Evolutionary conservation across 2,797 vertebrate genomes (phyloP).

Genomic region (Squalus acanthias): DNA sequence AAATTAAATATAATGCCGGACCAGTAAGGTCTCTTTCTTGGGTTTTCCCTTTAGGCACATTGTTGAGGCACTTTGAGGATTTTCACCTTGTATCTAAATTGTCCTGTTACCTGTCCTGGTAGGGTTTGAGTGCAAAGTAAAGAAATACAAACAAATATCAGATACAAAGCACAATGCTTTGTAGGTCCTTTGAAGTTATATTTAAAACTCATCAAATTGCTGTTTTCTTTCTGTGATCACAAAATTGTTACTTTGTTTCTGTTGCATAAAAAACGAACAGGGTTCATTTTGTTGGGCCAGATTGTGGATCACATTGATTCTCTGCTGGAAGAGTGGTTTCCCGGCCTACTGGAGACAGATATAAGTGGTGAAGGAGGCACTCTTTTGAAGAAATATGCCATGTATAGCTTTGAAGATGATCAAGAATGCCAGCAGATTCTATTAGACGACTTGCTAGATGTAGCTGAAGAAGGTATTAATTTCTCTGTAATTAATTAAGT

Average conservation of each 20-base stretch:
- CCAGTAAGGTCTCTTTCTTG: background rate
- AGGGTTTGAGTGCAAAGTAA: background rate
- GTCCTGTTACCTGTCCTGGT: too few species aligned
- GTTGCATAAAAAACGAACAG: constrained; percentile 51
- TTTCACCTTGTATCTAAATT: background rate
- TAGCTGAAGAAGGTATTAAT: constrained; percentile 70
- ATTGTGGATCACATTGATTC: constrained; percentile 95
- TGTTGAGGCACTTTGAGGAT: background rate
- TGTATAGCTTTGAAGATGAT: constrained; percentile 83
- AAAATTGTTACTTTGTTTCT: background rate
- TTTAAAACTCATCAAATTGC: background rate
- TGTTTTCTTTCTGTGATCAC: background rate
- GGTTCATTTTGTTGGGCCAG: constrained; percentile 83
- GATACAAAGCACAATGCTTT: background rate
- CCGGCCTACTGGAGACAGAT: constrained; percentile 81
- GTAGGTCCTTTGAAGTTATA: background rate
- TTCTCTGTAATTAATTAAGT: background rate
- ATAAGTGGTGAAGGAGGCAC: constrained; percentile 83
- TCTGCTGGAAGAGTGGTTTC: constrained; percentile 95
- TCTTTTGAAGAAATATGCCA: constrained; percentile 88
- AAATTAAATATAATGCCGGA: background rate
- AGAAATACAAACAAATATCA: background rate
- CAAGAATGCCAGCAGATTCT: constrained; percentile 77
- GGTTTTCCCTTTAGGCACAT: background rate
- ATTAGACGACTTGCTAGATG: constrained; percentile 79